These are phyloP conservation scores for Pecten maximus DNA, from an alignment of 2,888 invertebrate species.

Conservation along the genomic window DNA sequence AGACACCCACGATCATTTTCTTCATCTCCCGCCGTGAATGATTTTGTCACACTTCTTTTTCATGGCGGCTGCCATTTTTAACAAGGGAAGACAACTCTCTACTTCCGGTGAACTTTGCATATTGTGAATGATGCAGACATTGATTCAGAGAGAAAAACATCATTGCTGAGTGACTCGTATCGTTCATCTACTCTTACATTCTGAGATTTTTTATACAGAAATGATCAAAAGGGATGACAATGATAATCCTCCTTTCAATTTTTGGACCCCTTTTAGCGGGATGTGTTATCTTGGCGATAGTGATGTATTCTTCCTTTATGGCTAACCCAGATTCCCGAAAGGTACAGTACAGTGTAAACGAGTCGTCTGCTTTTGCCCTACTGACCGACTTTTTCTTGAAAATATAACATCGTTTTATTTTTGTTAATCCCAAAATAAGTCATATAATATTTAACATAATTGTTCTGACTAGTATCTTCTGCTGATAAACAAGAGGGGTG, in stretches of 20 bases:
- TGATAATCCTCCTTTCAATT: conserved; percentile 21
- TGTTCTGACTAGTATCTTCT: background rate
- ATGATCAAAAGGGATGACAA: background rate
- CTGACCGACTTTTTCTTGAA: background rate
- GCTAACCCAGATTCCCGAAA: conserved; percentile 10
- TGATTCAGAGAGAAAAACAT: conserved; percentile 5
- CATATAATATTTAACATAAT: background rate
- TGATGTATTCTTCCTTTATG: conserved; percentile 33
- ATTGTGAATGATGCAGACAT: conserved; percentile 33
- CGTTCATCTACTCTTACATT: background rate
- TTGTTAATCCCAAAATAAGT: background rate
- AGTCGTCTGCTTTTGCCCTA: background rate
- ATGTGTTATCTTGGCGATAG: conserved; percentile 21
- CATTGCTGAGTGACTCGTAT: background rate
- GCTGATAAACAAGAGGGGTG: background rate
- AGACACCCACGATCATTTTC: background rate
- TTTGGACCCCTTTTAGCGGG: conserved; percentile 17
- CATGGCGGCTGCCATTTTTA: conserved; percentile 45
- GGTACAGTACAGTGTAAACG: background rate
- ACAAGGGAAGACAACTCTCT: conserved; percentile 42
- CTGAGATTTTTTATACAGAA: conserved; percentile 9
- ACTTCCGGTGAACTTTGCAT: conserved; percentile 57
- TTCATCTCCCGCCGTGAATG: conserved; percentile 5
- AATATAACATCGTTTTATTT: background rate
- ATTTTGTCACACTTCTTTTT: conserved; percentile 26